Evolutionary conservation across 2,797 vertebrate genomes (phyloP), one percentile per base, ranked within the genome.

Genomic region (Neopelma chrysocephalum): DNA sequence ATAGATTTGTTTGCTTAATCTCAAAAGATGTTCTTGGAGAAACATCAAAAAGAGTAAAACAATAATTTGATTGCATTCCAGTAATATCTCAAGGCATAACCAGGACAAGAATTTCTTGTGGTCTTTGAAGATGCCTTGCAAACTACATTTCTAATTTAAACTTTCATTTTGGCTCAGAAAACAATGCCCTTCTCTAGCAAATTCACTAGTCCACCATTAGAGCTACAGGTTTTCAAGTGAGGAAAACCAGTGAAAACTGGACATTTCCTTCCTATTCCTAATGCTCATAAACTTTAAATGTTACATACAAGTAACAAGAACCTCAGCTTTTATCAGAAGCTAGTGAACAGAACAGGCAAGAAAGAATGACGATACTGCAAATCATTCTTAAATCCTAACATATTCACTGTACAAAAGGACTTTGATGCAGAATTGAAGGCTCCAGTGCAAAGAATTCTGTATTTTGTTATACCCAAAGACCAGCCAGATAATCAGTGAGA

Each of bases 1-100:
- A 75, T 2, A 84, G 22, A 82, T 66, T 84, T 75, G 53, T 85
- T 96, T 70, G 43, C 66, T 70, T 87, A 45, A 87, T 89, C 48
- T 89, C 64, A 57, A 64, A 90, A 88, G 64, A 80, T n/a, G 12
- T 82, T 90, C 75, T 70, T 77, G 51, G 31, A 94, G 42, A 83
- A 90, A 70, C 4, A 61, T 93, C 86, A 91, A 56, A 62, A 89
- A 54, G 61, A 88, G 31, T 84, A 79, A 87, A 94, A 88, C 56
- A 85, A 68, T 45, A 19, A 80, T 77, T 85, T 10, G 3, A 9
- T 15, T 70, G 73, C 83, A 77, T 84, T 87, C 57, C 80, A 91
- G 42, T 79, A 89, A 92, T 43, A 94, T 76, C 54, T 36, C 64
- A 93, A 82, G 58, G 47, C 78, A 75, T 70, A 89, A 89, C n/a